phyloP scores from a whole-genome alignment of 2,888 invertebrate species.

The Herminia tarsipennalis region DNA sequence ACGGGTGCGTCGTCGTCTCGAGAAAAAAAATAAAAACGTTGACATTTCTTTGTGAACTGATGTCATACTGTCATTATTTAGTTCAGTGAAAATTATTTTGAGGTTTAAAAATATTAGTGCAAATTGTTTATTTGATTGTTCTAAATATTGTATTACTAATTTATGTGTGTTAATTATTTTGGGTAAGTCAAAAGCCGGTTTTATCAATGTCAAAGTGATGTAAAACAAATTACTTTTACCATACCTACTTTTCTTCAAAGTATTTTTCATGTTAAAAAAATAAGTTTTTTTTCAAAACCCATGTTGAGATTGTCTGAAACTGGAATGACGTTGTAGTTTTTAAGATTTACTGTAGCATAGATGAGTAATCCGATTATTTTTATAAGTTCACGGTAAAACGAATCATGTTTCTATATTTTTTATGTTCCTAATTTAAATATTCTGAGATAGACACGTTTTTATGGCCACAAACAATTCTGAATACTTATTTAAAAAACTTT shows the following conservation, averaged over 20 bases:
- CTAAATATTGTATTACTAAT: constrained; percentile 39
- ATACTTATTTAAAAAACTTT: not conserved
- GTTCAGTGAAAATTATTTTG: constrained; percentile 54
- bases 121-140: constrained; percentile 27
- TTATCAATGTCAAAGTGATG: constrained; percentile 28
- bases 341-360: constrained; percentile 12
- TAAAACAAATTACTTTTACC: constrained; percentile 30
- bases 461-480: not conserved
- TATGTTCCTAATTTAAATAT: constrained; percentile 1
- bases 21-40: constrained; percentile 66
- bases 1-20: constrained; percentile 53
- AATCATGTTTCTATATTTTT: constrained; percentile 20
- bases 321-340: constrained; percentile 24
- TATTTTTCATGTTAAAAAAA: constrained; percentile 9
- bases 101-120: constrained; percentile 42
- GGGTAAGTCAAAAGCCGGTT: constrained; percentile 50
- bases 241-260: constrained; percentile 19
- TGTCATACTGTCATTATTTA: constrained; percentile 63
- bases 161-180: constrained; percentile 31
- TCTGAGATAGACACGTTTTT: not conserved
- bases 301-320: constrained; percentile 1
- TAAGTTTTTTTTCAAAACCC: not conserved
- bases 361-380: constrained; percentile 49
- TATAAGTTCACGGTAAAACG: constrained; percentile 29
- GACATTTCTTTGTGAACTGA: constrained; percentile 73